Conservation (phyloP, 2,797 vertebrate species). For the Coregonus sp. region DNA sequence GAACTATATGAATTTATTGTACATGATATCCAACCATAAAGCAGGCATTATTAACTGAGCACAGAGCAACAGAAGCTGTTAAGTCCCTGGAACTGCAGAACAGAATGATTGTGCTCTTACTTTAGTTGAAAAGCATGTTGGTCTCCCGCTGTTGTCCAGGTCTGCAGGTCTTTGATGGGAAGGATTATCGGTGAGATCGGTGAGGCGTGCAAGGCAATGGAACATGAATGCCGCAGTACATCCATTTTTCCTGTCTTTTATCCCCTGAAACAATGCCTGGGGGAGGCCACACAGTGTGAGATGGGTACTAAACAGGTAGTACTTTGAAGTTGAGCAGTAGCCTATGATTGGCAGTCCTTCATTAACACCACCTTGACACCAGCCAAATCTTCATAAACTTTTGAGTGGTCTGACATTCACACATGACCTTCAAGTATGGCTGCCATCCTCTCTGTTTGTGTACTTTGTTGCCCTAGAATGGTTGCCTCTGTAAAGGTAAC, state of each 20-base stretch:
- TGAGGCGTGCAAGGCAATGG: neutral
- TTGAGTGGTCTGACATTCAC: neutral
- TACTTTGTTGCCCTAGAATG: neutral
- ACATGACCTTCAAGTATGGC: neutral
- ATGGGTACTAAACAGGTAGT: neutral
- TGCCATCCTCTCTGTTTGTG: neutral
- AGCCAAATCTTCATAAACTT: neutral
- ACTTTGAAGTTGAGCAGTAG: neutral
- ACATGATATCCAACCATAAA: neutral
- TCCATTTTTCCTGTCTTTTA: neutral
- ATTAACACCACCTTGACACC: neutral
- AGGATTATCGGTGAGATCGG: neutral
- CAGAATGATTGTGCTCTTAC: neutral
- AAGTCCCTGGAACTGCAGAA: neutral
- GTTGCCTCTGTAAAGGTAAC: neutral
- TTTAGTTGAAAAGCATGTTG: neutral
- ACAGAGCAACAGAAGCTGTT: neutral
- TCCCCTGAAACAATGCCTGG: neutral
- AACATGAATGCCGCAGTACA: neutral
- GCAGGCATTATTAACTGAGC: neutral
- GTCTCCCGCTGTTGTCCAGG: neutral
- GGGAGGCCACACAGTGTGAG: neutral
- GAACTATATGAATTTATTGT: neutral
- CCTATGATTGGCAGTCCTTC: neutral
- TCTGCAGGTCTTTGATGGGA: neutral